Conservation (phyloP, 2,113 vertebrate genomes). For the Dipodomys stephensi region DNA sequence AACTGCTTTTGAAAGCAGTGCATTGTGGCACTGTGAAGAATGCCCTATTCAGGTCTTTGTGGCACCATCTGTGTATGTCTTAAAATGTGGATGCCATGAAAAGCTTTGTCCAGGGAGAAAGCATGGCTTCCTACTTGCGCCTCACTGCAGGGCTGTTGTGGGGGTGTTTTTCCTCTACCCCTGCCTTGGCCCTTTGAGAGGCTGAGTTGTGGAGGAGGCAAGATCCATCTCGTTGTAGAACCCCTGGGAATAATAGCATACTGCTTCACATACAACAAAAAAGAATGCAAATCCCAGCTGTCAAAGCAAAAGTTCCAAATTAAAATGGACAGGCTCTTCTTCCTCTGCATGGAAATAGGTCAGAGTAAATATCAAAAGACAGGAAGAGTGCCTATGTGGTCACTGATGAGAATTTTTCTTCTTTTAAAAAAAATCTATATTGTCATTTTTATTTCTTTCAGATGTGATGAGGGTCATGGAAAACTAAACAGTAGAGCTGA, state of each 20-base stretch:
- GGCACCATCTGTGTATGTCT: constrained; percentile 61
- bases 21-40: constrained; percentile 36
- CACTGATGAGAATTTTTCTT: not conserved
- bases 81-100: constrained; percentile 11
- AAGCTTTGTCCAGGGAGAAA: constrained; percentile 62
- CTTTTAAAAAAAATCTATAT: not conserved
- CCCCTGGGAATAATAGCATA: constrained; percentile 19
- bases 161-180: not conserved
- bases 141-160: not conserved
- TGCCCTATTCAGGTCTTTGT: constrained; percentile 56
- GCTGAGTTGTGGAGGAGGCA: not conserved
- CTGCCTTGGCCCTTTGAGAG: not conserved
- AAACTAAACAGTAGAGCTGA: not conserved
- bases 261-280: not conserved
- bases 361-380: constrained; percentile 39
- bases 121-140: not conserved
- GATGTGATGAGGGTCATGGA: not conserved
- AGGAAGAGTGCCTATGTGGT: not conserved
- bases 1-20: constrained; percentile 39
- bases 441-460: constrained; percentile 54
- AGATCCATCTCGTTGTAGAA: not conserved
- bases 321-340: not conserved
- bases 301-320: constrained; percentile 59
- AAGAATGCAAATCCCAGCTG: constrained; percentile 52
- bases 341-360: constrained; percentile 59